phyloP scores from a whole-genome alignment of 1,140 invertebrate genomes.

The Thaumetopoea pityocampa region DNA sequence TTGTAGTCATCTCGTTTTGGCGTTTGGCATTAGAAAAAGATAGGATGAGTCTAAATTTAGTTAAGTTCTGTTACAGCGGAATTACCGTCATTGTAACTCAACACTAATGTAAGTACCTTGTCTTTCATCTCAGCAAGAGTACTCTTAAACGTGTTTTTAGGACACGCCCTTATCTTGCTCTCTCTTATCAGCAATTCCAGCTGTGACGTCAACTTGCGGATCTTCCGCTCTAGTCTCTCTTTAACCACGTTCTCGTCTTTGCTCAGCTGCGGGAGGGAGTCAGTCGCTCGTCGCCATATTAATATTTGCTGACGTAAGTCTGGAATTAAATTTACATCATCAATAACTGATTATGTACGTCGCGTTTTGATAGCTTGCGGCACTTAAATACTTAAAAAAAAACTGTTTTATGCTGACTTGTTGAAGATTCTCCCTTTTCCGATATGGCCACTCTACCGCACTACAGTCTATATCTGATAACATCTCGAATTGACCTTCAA shows the following conservation, averaged over 20 bases:
- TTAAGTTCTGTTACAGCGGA: too few species aligned
- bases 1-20: too few species aligned
- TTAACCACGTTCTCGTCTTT: conserved; percentile 89
- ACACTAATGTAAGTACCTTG: conserved; percentile 64
- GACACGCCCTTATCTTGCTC: conserved; percentile 77
- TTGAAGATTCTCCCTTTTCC: too few species aligned
- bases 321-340: conserved; percentile 38
- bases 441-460: too few species aligned
- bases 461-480: too few species aligned
- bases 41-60: neutral
- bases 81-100: too few species aligned
- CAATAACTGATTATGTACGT: neutral
- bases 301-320: conserved; percentile 90
- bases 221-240: conserved; percentile 85
- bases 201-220: conserved; percentile 65
- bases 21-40: too few species aligned
- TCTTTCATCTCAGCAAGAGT: conserved; percentile 84
- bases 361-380: neutral
- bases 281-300: conserved; percentile 89
- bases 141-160: conserved; percentile 80
- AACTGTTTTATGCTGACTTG: too few species aligned
- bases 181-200: conserved; percentile 79
- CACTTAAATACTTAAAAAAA: too few species aligned
- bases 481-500: too few species aligned
- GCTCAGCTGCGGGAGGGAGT: conserved; percentile 87